A percentile compares a stretch with the other conserved stretches of the same genome.
Conservation (phyloP, 2,888 invertebrate species). For the Rutpela maculata region DNA sequence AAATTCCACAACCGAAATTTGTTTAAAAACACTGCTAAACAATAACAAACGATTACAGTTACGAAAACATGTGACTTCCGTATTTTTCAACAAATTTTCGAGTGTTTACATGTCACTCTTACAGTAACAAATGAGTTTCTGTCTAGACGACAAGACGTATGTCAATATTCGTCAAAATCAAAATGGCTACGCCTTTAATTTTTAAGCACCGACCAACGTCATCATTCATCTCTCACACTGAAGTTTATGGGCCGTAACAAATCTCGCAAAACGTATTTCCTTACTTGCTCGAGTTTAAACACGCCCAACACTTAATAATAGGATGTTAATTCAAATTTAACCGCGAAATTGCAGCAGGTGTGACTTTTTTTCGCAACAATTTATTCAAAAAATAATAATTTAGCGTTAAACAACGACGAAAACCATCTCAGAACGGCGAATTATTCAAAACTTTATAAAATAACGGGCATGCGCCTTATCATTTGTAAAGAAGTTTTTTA, state of each 20-base stretch:
- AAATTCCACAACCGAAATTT: conserved; percentile 34
- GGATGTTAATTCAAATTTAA: conserved; percentile 57
- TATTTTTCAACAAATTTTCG: conserved; percentile 64
- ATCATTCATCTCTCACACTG: conserved; percentile 46
- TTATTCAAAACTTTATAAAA: conserved; percentile 34
- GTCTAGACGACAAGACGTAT: conserved; percentile 77
- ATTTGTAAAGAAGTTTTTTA: conserved; percentile 41
- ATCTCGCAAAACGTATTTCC: conserved; percentile 51
- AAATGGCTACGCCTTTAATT: conserved; percentile 82
- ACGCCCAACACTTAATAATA: conserved; percentile 68
- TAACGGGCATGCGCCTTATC: conserved; percentile 51
- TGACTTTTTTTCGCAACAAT: conserved; percentile 17
- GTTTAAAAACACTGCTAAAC: conserved; percentile 44
- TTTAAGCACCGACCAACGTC: conserved; percentile 64
- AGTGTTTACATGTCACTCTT: conserved; percentile 75
- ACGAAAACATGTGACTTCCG: conserved; percentile 68
- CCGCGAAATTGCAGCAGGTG: conserved; percentile 44
- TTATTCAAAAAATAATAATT: conserved; percentile 16
- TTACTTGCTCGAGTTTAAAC: conserved; percentile 61
- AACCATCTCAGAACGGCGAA: background rate
- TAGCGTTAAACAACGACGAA: background rate
- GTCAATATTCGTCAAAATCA: conserved; percentile 85
- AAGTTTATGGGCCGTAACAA: conserved; percentile 36
- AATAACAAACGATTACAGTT: conserved; percentile 57
- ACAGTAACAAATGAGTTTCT: conserved; percentile 75